These are phyloP conservation scores for Calephelis nemesis DNA, from an alignment of 1,140 invertebrate species.

Conservation along the genomic window DNA sequence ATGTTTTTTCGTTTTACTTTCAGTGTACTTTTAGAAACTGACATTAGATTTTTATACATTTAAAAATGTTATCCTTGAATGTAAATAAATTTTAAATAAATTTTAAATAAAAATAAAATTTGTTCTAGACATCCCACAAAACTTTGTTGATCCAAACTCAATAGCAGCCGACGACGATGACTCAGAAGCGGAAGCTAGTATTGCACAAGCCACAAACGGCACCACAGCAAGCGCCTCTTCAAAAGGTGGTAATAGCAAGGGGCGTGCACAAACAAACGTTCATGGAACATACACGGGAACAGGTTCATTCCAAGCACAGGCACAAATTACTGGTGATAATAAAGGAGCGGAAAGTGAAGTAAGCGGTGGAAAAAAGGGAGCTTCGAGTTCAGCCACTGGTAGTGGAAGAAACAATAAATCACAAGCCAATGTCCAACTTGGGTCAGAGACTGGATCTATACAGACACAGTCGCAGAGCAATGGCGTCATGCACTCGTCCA, in stretches of 20 bases:
- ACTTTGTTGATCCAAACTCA: constrained; percentile 59
- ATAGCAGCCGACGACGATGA: constrained; percentile 78
- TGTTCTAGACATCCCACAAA: constrained; percentile 56
- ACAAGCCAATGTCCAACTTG: constrained; percentile 87
- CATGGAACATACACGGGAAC: constrained; percentile 87
- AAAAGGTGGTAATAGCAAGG: constrained; percentile 85
- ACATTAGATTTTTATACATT: no score
- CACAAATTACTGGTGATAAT: constrained; percentile 86
- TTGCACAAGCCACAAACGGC: constrained; percentile 84
- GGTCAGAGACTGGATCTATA: constrained; percentile 85
- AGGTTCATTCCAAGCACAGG: constrained; percentile 89
- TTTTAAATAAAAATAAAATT: background rate
- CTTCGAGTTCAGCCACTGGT: constrained; percentile 86
- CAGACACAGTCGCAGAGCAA: constrained; percentile 86
- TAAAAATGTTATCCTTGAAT: no score
- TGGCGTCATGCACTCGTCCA: constrained; percentile 86
- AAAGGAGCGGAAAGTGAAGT: constrained; percentile 86
- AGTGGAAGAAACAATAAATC: constrained; percentile 86
- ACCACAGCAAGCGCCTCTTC: constrained; percentile 87
- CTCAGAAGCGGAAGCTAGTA: constrained; percentile 86
- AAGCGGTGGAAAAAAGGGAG: constrained; percentile 86
- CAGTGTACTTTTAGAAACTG: no score
- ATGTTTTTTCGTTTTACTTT: no score
- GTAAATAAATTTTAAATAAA: no score
- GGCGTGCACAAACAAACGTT: constrained; percentile 88